Base-by-base conservation (phyloP, 2,113 vertebrate species). In the Taurulus bubalis region DNA sequence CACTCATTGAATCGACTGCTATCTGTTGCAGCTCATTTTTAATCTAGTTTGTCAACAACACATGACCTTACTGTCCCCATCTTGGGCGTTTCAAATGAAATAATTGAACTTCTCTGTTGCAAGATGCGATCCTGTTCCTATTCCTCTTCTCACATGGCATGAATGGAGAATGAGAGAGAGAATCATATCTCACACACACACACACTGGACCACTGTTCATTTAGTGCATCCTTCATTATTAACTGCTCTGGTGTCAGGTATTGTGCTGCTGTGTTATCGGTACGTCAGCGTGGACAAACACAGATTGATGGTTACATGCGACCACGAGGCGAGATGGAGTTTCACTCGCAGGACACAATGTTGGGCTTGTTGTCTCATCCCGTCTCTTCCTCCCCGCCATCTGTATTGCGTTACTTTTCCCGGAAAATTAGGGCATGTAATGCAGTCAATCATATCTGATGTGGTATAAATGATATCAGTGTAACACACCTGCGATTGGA, bases 201-300 rank as follows among this genome's bases (percentile, higher is more conserved):
- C 16, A 20, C 22, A 56, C 18, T n/a, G 16, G 80, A 38, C 14
- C 10, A n/a, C 49, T 65, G 59, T 64, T 83, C 30, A 73, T 74
- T 74, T 75, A 66, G 24, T 63, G 2, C 14, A n/a, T 74, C 53
- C 64, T 80, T 73, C 30, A 75, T 84, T 84, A 86, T 84, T 70
- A 72, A 79, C 63, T 36, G 15, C 58, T 9, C 49, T 47, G 47
- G 66, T 77, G 80, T 59, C 69, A 80, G 77, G 36, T 40, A 12
- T 59, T 45, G 71, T 58, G 62, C 26, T 47, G 51, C 51, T 10
- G 63, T 51, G 30, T 32, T 68, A 60, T 68, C 26, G 30, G 49
- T 26, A 16, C 34, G 63, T 72, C 83, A 47, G 30, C 34, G 49
- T 81, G 49, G 68, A 83, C 78, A 80, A 42, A 71, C 24, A 53